Conservation (phyloP, 2,797 vertebrate genomes). For the Molossus molossus region DNA sequence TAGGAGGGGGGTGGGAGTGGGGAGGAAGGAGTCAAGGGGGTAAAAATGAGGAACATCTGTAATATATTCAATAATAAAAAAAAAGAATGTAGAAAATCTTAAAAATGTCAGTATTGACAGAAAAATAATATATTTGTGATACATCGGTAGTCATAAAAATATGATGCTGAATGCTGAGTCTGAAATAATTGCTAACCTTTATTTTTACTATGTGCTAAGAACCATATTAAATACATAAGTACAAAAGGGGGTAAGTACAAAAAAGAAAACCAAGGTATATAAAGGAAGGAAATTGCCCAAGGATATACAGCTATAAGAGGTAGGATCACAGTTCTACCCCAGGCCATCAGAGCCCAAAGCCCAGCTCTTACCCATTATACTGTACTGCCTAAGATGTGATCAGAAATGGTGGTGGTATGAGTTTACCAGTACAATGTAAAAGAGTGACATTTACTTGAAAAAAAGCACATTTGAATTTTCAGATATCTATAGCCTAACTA, state of each 20-base stretch:
- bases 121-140: slow-evolving; percentile 21
- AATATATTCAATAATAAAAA: too few species aligned
- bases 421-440: not conserved
- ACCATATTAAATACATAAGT: not conserved
- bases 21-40: too few species aligned
- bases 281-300: not conserved
- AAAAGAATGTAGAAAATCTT: slow-evolving; percentile 21
- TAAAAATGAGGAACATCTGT: too few species aligned
- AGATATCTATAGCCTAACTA: not conserved
- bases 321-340: not conserved
- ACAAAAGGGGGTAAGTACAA: not conserved
- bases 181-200: slow-evolving; percentile 50
- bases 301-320: not conserved
- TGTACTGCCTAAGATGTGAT: not conserved
- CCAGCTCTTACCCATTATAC: not conserved
- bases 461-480: slow-evolving; percentile 30
- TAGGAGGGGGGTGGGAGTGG: too few species aligned
- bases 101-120: not conserved
- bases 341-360: not conserved
- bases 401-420: not conserved
- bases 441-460: not conserved
- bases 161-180: slow-evolving; percentile 12
- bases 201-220: slow-evolving; percentile 6
- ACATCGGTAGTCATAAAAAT: not conserved
- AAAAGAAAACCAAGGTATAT: slow-evolving; percentile 18